A percentile compares a stretch with the other conserved stretches of the same genome.
Evolutionary conservation across 2,113 vertebrate genomes (phyloP).

Genomic region (Hiodon tergisus): DNA sequence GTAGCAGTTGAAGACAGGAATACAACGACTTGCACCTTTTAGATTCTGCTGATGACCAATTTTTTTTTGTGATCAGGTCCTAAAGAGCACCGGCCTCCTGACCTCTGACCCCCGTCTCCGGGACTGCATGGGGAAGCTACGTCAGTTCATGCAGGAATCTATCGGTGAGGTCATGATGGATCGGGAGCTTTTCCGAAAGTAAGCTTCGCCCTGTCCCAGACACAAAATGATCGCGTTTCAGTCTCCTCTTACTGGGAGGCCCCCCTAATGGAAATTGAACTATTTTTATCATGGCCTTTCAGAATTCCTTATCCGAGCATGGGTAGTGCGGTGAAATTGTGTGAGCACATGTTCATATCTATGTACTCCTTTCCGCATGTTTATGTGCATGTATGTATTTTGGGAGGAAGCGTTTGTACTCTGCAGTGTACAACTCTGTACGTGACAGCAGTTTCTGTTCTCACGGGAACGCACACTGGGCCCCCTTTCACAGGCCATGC

Average conservation of each 20-base stretch:
- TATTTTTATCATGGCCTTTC: conserved; percentile 49
- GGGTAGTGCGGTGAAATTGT: conserved; percentile 28
- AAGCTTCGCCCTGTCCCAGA: too few relatives aligned
- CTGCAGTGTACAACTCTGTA: too few relatives aligned
- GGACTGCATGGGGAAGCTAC: conserved; percentile 69
- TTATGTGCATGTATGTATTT: neutral
- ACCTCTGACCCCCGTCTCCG: conserved; percentile 74
- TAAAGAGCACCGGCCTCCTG: conserved; percentile 71
- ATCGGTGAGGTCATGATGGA: conserved; percentile 68
- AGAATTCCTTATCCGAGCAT: conserved; percentile 33
- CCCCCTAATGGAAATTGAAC: conserved; percentile 23
- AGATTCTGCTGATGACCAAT: neutral
- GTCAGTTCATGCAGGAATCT: conserved; percentile 56
- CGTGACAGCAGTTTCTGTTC: too few relatives aligned
- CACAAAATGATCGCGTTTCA: conserved; percentile 16
- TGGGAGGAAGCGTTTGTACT: neutral
- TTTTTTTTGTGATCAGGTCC: conserved; percentile 48
- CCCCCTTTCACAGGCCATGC: too few relatives aligned
- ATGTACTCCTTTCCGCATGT: too few relatives aligned
- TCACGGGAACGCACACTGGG: too few relatives aligned
- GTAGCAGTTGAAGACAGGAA: neutral
- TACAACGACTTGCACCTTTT: neutral
- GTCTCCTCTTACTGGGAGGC: conserved; percentile 30
- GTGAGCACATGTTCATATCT: too few relatives aligned
- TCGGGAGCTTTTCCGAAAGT: conserved; percentile 75